Evolutionary conservation across 2,113 vertebrate species (phyloP).

Genomic region (Alouatta palliata): DNA sequence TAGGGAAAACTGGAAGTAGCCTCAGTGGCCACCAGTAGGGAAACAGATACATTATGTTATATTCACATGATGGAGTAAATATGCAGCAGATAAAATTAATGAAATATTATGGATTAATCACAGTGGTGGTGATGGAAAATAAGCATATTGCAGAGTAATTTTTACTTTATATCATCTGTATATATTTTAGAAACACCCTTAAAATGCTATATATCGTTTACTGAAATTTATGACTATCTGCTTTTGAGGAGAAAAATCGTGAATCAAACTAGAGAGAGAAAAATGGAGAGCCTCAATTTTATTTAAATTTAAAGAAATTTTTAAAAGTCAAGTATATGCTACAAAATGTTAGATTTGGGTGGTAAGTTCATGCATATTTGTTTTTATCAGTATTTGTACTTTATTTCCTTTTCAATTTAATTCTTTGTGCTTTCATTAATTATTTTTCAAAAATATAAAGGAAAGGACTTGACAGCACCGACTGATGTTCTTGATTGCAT

Average conservation of each 20-base stretch:
- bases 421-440: constrained; percentile 27
- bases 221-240: not conserved
- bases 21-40: not conserved
- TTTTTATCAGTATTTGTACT: not conserved
- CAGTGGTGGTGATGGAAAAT: not conserved
- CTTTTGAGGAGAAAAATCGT: constrained; percentile 9
- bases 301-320: not conserved
- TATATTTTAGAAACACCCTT: not conserved
- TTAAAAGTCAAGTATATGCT: not conserved
- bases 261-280: constrained; percentile 2
- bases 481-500: not conserved
- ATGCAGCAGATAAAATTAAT: not conserved
- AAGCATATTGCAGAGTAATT: not conserved
- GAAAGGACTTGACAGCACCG: constrained; percentile 5
- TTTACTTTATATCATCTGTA: not conserved
- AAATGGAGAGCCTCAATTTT: not conserved
- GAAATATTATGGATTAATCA: not conserved
- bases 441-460: constrained; percentile 12
- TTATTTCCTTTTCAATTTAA: not conserved
- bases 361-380: not conserved
- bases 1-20: not conserved
- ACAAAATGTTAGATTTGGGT: not conserved
- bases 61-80: not conserved
- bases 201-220: not conserved
- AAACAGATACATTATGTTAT: not conserved